Evolutionary conservation across 2,888 invertebrate genomes (phyloP).

Genomic region (Harpalus rubripes): DNA sequence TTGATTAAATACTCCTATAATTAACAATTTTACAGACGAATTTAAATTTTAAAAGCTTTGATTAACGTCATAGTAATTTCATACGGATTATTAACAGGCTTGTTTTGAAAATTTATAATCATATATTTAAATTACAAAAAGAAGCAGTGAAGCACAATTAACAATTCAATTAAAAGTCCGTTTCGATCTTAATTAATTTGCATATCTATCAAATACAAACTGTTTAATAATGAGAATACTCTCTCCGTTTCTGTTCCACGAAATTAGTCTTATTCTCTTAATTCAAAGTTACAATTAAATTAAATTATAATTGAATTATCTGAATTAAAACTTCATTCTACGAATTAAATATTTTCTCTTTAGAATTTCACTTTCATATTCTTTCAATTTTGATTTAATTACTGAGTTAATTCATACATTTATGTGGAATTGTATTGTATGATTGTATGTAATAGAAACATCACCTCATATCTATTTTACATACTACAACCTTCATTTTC

Average conservation of each 20-base stretch:
- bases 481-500: background rate
- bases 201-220: background rate
- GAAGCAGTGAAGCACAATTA: background rate
- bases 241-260: background rate
- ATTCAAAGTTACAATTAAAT: background rate
- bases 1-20: too few relatives aligned
- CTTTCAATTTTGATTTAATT: background rate
- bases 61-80: background rate
- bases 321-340: background rate
- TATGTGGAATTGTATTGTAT: background rate
- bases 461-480: background rate
- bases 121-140: background rate
- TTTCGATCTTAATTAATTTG: slow-evolving; percentile 1
- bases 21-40: too few relatives aligned
- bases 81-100: background rate
- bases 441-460: background rate
- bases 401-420: background rate
- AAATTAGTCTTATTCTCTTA: slow-evolving; percentile 3
- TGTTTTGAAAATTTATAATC: too few relatives aligned
- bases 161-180: background rate
- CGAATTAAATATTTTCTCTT: background rate
- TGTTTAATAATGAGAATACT: background rate
- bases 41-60: too few relatives aligned
- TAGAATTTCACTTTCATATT: background rate
- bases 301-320: slow-evolving; percentile 4